Percentiles rank a stretch among this genome's conserved stretches.
Conservation (phyloP, 2,113 vertebrate genomes). For the Atractosteus spatula region DNA sequence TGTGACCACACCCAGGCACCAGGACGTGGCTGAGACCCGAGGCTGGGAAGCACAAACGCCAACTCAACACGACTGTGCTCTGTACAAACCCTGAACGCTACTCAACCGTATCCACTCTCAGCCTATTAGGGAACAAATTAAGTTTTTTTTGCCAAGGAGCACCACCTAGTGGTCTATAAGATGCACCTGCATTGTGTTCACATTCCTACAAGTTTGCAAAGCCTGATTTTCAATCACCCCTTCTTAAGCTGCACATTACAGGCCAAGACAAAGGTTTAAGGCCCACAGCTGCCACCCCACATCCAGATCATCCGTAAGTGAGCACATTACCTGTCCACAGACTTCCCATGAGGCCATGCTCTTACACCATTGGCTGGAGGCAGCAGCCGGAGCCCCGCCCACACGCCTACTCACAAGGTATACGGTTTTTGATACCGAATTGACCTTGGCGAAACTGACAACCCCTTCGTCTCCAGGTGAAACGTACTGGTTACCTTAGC, state of each 20-base stretch:
- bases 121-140: too few relatives aligned
- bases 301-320: neutral
- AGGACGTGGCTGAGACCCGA: too few relatives aligned
- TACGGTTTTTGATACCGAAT: conserved; percentile 84
- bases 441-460: conserved; percentile 77
- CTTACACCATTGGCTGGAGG: conserved; percentile 50
- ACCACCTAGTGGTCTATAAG: too few relatives aligned
- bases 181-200: too few relatives aligned
- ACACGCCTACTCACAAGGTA: conserved; percentile 78
- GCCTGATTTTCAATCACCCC: conserved; percentile 12
- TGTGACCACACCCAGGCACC: too few relatives aligned
- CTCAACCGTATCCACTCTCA: too few relatives aligned
- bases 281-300: conserved; percentile 21
- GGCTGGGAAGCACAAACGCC: too few relatives aligned
- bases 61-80: too few relatives aligned
- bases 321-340: conserved; percentile 36
- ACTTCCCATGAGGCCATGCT: conserved; percentile 4
- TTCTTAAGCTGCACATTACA: neutral
- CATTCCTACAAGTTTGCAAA: too few relatives aligned
- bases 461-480: conserved; percentile 21
- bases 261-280: conserved; percentile 47
- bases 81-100: too few relatives aligned
- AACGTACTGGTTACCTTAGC: too few relatives aligned
- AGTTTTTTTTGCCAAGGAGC: too few relatives aligned
- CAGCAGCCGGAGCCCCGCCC: conserved; percentile 43